Evolutionary conservation across 1,140 invertebrate genomes (phyloP), one percentile per base, ranked within the genome.

Genomic region (Drosophila oshimai): DNA sequence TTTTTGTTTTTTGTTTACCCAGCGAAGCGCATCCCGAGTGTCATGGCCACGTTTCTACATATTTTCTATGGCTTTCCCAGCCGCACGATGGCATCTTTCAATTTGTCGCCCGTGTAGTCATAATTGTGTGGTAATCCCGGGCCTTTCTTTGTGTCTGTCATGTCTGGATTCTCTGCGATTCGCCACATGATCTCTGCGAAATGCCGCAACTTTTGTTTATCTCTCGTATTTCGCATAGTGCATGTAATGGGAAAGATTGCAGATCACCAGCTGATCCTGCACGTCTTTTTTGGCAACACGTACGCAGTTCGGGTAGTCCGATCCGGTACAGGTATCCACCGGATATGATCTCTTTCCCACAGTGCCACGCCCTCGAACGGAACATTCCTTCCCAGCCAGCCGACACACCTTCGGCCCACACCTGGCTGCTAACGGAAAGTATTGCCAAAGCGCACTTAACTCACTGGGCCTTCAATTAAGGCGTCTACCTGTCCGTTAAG

Each of bases 401-500:
- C 13, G 60, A 39, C 70, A 64, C 58, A 67, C 69, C 69, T 60
- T 34, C 41, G 29, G n/a, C n/a, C n/a, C n/a, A n/a, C n/a, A n/a
- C n/a, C 10, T 22, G 10, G 18, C 20, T 34, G 41, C 29, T 74
- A 74, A 74, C 72, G 72, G 72, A 54, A 74, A 13, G 36, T 74
- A 74, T 74, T 74, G 70, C 71, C 70, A 74, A 74, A 74, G 71
- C 71, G 71, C 71, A 74, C 72, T 74, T 50, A 44, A 24, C 22
- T n/a, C 44, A 57, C 46, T 20, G 41, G 31, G 58, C 54, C 58
- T 62, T 62, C 58, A 62, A 60, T 62, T 62, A 62, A 62, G 53
- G 64, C 76, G 65, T 64, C 71, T 74, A 80, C 72, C 76, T 81
- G 77, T 24, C 77, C 77, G 73, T 76, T 76, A 77, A 81, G 54